A percentile compares a stretch with the other conserved stretches of the same genome.
These are phyloP conservation scores for Todiramphus chloris DNA, from an alignment of 2,113 vertebrate genomes.

Conservation along the genomic window DNA sequence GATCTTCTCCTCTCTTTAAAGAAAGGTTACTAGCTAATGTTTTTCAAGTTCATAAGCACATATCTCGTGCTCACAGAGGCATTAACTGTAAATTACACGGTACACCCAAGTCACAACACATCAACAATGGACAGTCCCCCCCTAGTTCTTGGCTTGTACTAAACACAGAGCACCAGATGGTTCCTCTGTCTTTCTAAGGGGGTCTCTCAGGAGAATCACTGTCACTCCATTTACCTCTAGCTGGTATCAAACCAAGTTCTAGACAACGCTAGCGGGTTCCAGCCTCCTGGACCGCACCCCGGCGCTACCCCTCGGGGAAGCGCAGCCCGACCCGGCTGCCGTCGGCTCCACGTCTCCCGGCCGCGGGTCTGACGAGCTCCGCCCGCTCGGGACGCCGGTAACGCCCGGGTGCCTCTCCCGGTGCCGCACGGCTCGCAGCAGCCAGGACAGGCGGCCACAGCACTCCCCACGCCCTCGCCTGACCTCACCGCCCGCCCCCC, in stretches of 20 bases:
- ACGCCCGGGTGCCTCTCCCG: accelerated
- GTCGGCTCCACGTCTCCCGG: too few species aligned
- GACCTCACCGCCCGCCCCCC: background rate
- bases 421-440: background rate
- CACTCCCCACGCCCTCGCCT: background rate
- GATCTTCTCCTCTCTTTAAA: background rate
- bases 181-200: accelerated
- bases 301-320: background rate
- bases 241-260: accelerated
- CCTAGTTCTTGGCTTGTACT: accelerated
- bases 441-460: background rate
- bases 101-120: background rate
- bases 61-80: background rate
- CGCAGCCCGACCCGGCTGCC: background rate
- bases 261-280: accelerated
- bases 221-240: accelerated
- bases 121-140: accelerated
- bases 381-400: background rate
- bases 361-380: background rate
- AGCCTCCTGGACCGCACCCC: accelerated
- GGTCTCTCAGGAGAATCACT: background rate
- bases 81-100: accelerated
- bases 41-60: background rate
- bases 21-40: background rate
- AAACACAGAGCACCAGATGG: accelerated